Evolutionary conservation across 2,113 vertebrate species (phyloP), one percentile per base, ranked within the genome.

Genomic region (Myocastor coypus): DNA sequence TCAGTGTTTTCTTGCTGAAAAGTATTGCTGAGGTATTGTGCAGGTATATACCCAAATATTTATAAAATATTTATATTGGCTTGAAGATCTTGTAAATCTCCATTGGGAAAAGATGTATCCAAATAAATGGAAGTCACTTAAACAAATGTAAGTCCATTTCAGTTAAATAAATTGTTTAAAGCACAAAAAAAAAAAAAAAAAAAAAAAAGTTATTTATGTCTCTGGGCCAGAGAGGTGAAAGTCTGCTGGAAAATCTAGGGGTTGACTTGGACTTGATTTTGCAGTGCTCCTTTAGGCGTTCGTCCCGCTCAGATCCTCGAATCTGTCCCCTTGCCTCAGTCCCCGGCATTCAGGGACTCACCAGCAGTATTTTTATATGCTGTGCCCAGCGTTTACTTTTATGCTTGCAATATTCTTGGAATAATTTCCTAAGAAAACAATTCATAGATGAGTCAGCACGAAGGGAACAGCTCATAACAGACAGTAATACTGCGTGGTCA

Each of bases 371-470:
- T 86, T 89, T 91, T 55, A 77, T 40, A 3, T 55, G n/a, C 26
- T 84, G 37, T 30, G 84, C 63, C 30, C 13, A 24, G 37, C 13
- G 2, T 87, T 87, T 66, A 83, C 71, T 78, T 91, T 20, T 57
- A 42, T 90, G 63, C 52, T 88, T 85, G 73, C 75, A 69, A 78
- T 92, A 85, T 37, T 96, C 92, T 77, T 92, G 87, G 75, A 96
- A 59, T 83, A 30, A 66, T 95, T 97, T 97, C 77, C 87, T 92
- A 68, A 81, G 71, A 94, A 96, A 94, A 97, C 81, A 93, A 87
- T 89, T 95, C 86, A 77, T 7, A 85, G 37, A 42, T 87, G 95
- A 95, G 94, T 96, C 94, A 94, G 93, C 90, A 94, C 26, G 20
- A 71, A 63, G 64, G 46, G 12, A 40, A 87, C 64, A 83, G 66